Evolutionary conservation across 2,888 invertebrate genomes (phyloP).

Genomic region (Pterostichus madidus): DNA sequence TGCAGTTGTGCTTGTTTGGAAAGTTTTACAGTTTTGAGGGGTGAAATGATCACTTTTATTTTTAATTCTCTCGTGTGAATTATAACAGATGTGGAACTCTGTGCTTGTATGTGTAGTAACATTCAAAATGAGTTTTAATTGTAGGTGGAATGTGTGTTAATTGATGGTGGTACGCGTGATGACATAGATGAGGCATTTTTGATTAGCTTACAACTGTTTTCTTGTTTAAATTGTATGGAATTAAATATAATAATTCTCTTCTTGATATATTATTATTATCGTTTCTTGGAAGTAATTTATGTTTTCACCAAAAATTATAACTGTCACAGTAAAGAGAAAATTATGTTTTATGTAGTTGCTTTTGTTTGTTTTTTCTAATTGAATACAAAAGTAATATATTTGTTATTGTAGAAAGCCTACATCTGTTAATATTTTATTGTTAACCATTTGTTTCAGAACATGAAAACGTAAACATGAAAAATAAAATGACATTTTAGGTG

Average conservation of each 20-base stretch:
- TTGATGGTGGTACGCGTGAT: slow-evolving; percentile 20
- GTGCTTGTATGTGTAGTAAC: slow-evolving; percentile 4
- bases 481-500: too few species aligned
- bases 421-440: too few species aligned
- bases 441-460: too few species aligned
- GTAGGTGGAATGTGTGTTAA: slow-evolving; percentile 33
- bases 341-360: slow-evolving; percentile 8
- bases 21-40: slow-evolving; percentile 20
- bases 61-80: slow-evolving; percentile 18
- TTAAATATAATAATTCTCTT: slow-evolving; percentile 37
- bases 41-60: neutral
- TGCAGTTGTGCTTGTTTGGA: slow-evolving; percentile 1
- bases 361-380: slow-evolving; percentile 29
- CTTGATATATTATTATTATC: slow-evolving; percentile 41
- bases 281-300: slow-evolving; percentile 42
- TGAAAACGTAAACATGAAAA: too few species aligned
- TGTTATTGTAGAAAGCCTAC: neutral
- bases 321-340: neutral
- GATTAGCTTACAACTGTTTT: neutral
- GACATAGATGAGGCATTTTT: slow-evolving; percentile 22
- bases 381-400: neutral
- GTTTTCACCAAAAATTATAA: slow-evolving; percentile 46
- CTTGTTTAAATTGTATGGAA: slow-evolving; percentile 27
- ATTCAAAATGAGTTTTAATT: slow-evolving; percentile 25
- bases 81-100: slow-evolving; percentile 1